A percentile compares a stretch with the other conserved stretches of the same genome.
Evolutionary conservation across 2,797 vertebrate genomes (phyloP).

Genomic region (Mallotus villosus): DNA sequence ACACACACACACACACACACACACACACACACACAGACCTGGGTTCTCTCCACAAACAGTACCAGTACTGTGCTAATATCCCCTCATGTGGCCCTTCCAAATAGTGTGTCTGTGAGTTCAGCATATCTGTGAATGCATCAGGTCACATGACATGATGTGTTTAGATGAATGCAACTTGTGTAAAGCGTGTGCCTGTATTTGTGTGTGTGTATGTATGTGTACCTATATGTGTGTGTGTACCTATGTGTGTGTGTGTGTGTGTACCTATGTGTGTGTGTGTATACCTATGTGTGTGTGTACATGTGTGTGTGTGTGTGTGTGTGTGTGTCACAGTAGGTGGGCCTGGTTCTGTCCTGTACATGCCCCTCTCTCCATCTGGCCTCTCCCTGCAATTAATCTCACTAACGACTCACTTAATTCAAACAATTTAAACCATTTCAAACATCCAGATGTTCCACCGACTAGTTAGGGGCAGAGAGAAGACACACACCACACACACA

Average conservation of each 20-base stretch:
- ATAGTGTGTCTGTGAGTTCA: not conserved
- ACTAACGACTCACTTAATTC: slow-evolving; percentile 47
- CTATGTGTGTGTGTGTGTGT: not conserved
- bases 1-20: too few relatives aligned
- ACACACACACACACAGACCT: not conserved
- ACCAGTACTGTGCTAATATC: slow-evolving; percentile 38
- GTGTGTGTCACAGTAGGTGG: slow-evolving; percentile 22
- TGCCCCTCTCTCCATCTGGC: slow-evolving; percentile 37
- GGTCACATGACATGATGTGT: not conserved
- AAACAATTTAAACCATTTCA: slow-evolving; percentile 51
- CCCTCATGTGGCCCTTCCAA: not conserved
- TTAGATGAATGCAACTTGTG: not conserved
- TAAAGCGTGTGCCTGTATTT: too few relatives aligned
- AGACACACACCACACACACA: not conserved
- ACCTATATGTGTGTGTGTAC: slow-evolving; percentile 5
- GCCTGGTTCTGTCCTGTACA: slow-evolving; percentile 9
- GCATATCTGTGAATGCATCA: not conserved
- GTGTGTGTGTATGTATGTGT: too few relatives aligned
- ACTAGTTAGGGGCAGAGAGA: slow-evolving; percentile 3
- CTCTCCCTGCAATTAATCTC: slow-evolving; percentile 35
- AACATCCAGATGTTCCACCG: slow-evolving; percentile 39
- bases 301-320: slow-evolving; percentile 6
- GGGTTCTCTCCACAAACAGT: slow-evolving; percentile 45
- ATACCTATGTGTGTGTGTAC: slow-evolving; percentile 7
- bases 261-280: not conserved